Evolutionary conservation across 2,113 vertebrate genomes (phyloP), one percentile per base, ranked within the genome.

Genomic region (Machaerirhynchus nigripectus): DNA sequence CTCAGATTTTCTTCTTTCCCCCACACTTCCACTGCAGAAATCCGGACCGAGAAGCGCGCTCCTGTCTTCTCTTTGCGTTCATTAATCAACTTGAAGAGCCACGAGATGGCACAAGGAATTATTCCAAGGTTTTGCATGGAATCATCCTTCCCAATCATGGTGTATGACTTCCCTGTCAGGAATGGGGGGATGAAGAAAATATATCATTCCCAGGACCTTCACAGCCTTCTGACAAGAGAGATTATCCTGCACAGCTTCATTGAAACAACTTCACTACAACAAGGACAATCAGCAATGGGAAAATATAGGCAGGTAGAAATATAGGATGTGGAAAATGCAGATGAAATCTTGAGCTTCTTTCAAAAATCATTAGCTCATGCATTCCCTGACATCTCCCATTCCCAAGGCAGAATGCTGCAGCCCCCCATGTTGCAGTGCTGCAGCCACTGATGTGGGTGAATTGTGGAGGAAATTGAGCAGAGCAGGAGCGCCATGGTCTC

Each of bases 81-180:
- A 5, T 99, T 99, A 90, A 99, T 99, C 93, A 99, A 97, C 79
- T 99, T 99, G 98, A 99, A 99, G 90, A 99, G 98, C 99, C 99
- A 99, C n/a, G 99, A 99, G 96, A 99, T 99, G 91, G 99, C 99
- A 83, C 99, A 99, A 30, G 99, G 99, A 95, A 99, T 99, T 96
- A 99, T 99, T 44, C 99, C 99, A 21, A 99, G 98, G 94, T 98
- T 99, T 98, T 99, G 99, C 97, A 99, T 99, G 69, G 99, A 99
- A 89, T 99, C 99, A 50, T 99, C 99, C 60, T 98, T 98, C 18
- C 99, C 99, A 2, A 99, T 99, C 99, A 99, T 99, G 47, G 99
- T 99, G 73, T 99, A 99, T 77, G 99, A 99, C 96, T 99, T 99
- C 57, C 99, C 99, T 99, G 97, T 89, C 67, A 96, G 68, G 78